Percentiles rank a stretch among this genome's conserved stretches.
These are phyloP conservation scores for Coracopsis vasa DNA, from an alignment of 2,113 vertebrate genomes.

Conservation along the genomic window DNA sequence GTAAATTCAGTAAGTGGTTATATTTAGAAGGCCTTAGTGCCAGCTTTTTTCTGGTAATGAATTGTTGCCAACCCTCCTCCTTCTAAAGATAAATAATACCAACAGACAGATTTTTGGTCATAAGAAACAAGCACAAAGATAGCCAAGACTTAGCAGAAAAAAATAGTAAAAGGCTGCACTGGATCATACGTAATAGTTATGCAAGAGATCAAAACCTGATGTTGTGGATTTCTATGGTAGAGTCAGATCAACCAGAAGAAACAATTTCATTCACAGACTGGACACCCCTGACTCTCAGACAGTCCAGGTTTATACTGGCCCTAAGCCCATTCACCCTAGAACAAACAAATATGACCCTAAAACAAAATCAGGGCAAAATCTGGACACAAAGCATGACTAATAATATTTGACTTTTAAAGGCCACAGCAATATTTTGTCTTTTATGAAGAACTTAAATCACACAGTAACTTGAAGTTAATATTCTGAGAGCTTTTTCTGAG, in stretches of 20 bases:
- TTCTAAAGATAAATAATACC: neutral
- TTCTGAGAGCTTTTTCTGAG: neutral
- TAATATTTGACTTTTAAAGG: neutral
- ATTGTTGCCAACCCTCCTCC: neutral
- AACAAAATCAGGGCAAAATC: neutral
- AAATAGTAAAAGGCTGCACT: neutral
- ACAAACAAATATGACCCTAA: neutral
- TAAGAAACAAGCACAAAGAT: neutral
- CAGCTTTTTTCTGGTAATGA: neutral
- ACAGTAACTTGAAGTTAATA: neutral
- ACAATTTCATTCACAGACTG: neutral
- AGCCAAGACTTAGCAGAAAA: neutral
- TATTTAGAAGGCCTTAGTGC: slow-evolving; percentile 22
- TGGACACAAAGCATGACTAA: neutral
- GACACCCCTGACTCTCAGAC: neutral
- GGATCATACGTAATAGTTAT: neutral
- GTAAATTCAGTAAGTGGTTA: neutral
- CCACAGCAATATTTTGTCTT: neutral
- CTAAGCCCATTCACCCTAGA: neutral
- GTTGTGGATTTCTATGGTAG: neutral
- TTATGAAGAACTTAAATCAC: neutral
- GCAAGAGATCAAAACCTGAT: neutral
- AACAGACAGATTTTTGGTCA: neutral
- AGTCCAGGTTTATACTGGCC: neutral
- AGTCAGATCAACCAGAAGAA: neutral